A percentile compares a stretch with the other conserved stretches of the same genome.
These are phyloP conservation scores for Trichomycterus rosablanca DNA, from an alignment of 2,113 vertebrate genomes.

Conservation along the genomic window DNA sequence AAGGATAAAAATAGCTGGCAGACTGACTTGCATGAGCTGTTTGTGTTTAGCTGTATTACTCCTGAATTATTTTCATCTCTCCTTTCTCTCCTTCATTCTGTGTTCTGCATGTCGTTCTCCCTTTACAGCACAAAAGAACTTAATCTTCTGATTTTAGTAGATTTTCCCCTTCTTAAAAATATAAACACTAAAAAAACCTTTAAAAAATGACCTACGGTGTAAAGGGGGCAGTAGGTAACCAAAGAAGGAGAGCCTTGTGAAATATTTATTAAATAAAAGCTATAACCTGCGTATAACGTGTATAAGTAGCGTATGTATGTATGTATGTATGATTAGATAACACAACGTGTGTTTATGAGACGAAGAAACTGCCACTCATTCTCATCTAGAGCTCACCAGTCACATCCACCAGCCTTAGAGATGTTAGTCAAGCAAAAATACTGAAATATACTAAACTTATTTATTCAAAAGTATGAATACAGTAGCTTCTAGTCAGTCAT, in stretches of 20 bases:
- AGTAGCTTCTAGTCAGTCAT: conserved; percentile 62
- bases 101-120: conserved; percentile 62
- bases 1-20: conserved; percentile 44
- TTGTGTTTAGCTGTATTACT: conserved; percentile 65
- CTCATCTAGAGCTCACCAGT: conserved; percentile 76
- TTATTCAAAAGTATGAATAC: too few relatives aligned
- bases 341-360: conserved; percentile 59
- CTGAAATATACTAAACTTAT: too few relatives aligned
- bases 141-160: conserved; percentile 2
- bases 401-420: conserved; percentile 63
- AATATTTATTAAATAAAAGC: conserved; percentile 47
- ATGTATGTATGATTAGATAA: conserved; percentile 41
- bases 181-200: too few relatives aligned
- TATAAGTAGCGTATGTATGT: conserved; percentile 12
- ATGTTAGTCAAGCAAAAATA: too few relatives aligned
- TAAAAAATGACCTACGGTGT: conserved; percentile 61
- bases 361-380: conserved; percentile 75
- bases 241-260: conserved; percentile 70
- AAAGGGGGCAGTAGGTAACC: conserved; percentile 71
- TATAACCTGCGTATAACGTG: conserved; percentile 33
- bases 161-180: conserved; percentile 12
- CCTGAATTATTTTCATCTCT: conserved; percentile 53
- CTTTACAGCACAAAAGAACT: conserved; percentile 31
- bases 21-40: conserved; percentile 67
- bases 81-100: conserved; percentile 11